Base-by-base conservation (phyloP, 2,888 invertebrate genomes). In the Griposia aprilina region DNA sequence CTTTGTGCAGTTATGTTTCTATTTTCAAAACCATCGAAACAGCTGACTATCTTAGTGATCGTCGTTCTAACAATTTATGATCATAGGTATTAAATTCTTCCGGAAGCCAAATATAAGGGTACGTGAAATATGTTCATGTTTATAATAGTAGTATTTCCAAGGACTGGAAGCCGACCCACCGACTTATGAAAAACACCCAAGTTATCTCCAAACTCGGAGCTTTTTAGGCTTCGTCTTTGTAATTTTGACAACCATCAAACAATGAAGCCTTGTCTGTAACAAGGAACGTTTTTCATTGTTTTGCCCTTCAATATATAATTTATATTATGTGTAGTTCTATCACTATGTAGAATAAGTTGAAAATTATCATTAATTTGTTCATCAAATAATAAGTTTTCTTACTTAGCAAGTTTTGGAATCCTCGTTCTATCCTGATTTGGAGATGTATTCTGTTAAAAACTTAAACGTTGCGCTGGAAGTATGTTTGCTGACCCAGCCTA, bases 1-100 rank as follows among this genome's bases (percentile, higher is more conserved):
- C 36, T 20, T 82, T 41, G 48, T 76, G 20, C 63, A 82, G 55
- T 13, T 26, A n/a, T 78, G 78, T 82, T 57, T 78, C 76, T 78
- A 78, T 75, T 78, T 82, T 63, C 36, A 48, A 82, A 75, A 48
- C 20, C 11, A 17, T 77, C n/a, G 41, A 63, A 65, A 76, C 41
- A 63, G 13, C 30, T 57, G 20, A 48, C 48, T 41, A 20, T 50
- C 15, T 13, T 10, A 26, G 7, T 52, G n/a, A 57, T 23, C 36
- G 23, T 30, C 1, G 8, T 52, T 50, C 6, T 17, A 63, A 66
- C 7, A 65, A 20, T 62, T 62, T 62, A 68, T 69, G 36, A 36
- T 65, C 17, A 30, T 41, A 15, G 2, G 1, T 50, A 30, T 30
- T n/a, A 50, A 62, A 10, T 52, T 78, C 1, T 57, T 26, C 26